phyloP scores from a whole-genome alignment of 2,888 invertebrate genomes.

The Polylopha cassiicola region DNA sequence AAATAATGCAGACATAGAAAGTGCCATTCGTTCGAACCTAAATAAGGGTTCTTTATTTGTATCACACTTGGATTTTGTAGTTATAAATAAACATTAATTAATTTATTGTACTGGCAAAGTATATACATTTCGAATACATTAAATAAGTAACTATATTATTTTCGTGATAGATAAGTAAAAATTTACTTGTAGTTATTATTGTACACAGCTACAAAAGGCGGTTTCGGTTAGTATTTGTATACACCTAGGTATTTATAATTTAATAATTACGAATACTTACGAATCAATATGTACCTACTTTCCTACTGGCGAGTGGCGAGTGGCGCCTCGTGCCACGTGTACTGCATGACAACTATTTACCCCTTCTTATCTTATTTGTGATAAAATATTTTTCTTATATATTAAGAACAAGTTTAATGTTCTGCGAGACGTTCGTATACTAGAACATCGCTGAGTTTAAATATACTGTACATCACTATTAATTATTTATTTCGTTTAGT shows the following conservation, averaged over 20 bases:
- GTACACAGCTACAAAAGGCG: conserved; percentile 51
- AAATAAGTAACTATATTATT: conserved; percentile 67
- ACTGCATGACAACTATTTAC: conserved; percentile 43
- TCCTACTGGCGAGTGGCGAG: conserved; percentile 10
- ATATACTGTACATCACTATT: conserved; percentile 37
- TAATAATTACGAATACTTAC: conserved; percentile 26
- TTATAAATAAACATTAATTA: conserved; percentile 40
- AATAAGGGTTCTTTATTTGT: conserved; percentile 46
- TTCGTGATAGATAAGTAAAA: conserved; percentile 71
- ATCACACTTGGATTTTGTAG: conserved; percentile 42
- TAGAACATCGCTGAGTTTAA: conserved; percentile 27
- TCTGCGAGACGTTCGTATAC: conserved; percentile 30
- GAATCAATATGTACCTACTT: conserved; percentile 9
- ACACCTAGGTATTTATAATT: conserved; percentile 38
- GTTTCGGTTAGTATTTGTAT: conserved; percentile 51
- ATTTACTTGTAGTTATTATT: conserved; percentile 59
- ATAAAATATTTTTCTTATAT: conserved; percentile 34
- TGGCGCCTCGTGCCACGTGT: conserved; percentile 46
- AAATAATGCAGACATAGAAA: conserved; percentile 69
- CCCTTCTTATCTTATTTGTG: conserved; percentile 33
- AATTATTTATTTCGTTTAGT: conserved; percentile 49
- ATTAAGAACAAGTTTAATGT: conserved; percentile 37
- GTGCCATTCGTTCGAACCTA: conserved; percentile 73
- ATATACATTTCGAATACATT: conserved; percentile 64
- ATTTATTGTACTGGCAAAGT: conserved; percentile 46